These are phyloP conservation scores for Drosophila teissieri DNA, from an alignment of 1,140 invertebrate genomes.

Conservation along the genomic window DNA sequence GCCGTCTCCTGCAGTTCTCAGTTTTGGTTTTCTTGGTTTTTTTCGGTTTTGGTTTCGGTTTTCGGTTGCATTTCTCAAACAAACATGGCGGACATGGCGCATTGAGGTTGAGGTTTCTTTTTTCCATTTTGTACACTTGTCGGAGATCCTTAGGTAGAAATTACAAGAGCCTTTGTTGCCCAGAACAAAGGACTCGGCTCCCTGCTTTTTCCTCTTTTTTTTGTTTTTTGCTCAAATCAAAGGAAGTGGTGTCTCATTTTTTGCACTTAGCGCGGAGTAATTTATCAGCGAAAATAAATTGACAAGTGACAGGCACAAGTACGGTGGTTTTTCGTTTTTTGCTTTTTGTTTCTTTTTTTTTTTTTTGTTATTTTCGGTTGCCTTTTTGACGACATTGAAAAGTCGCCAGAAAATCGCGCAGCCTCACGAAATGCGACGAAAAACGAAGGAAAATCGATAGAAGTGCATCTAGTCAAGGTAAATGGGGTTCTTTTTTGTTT, in stretches of 20 bases:
- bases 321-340: background rate
- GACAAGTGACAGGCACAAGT: constrained; percentile 17
- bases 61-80: constrained; percentile 52
- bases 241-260: constrained; percentile 1
- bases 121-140: constrained; percentile 29
- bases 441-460: constrained; percentile 67
- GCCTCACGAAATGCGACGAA: constrained; percentile 36
- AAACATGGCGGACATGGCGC: constrained; percentile 38
- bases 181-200: constrained; percentile 42
- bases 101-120: constrained; percentile 25
- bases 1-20: constrained; percentile 32
- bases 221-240: background rate
- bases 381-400: constrained; percentile 47
- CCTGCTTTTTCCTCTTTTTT: background rate
- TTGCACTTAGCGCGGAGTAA: background rate
- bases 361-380: constrained; percentile 4
- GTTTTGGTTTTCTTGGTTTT: constrained; percentile 3
- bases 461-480: constrained; percentile 65
- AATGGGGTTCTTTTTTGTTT: constrained; percentile 19
- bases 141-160: constrained; percentile 40
- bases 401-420: constrained; percentile 34
- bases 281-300: constrained; percentile 26
- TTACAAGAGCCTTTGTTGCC: constrained; percentile 18
- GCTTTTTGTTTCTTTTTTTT: no score
- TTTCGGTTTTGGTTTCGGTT: constrained; percentile 1